Base-by-base conservation (phyloP, 2,888 invertebrate species). In the Melinopterus prodromus region DNA sequence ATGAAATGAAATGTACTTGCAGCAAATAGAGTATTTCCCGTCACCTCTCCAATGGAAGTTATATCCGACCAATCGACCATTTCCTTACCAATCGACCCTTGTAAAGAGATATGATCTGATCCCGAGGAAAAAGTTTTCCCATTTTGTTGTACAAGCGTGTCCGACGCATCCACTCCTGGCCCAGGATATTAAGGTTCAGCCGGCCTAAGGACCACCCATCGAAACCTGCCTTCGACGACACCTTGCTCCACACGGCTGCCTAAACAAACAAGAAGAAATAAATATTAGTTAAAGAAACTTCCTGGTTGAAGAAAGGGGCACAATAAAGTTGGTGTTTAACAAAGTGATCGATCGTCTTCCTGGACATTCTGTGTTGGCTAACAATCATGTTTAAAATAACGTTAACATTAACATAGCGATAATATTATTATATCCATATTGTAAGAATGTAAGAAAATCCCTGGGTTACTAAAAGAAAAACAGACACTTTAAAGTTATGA, bases 51-150 rank as follows among this genome's bases (percentile, higher is more conserved):
- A 53, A 12, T 53, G 53, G 53, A 53, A 53, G 36, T 74, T 74
- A 36, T 36, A 35, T 35, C 74, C 36, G 74, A 74, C 37, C 36
- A 74, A 74, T 36, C 78, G 38, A 72, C 77, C 77, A 79, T 79
- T 79, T 79, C 77, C 77, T 79, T 77, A 79, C 77, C 77, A 69
- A 79, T 74, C 77, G 77, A 79, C 77, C 77, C 77, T 74, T 74
- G 72, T 72, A 77, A 69, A 77, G 77, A 79, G 79, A 79, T 77
- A 79, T 70, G 72, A 79, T 77, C 79, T 79, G 76, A 69, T 76
- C 76, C 71, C 77, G 53, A 69, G 26, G 79, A 72, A 79, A 79
- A 79, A 71, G 70, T 76, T 78, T 71, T 78, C 53, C 75, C 75
- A 78, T 69, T 69, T 69, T 69, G 35, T 35, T 74, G 74, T 74